Evolutionary conservation across 2,888 invertebrate genomes (phyloP).

Genomic region (Conops quadrifasciatus): DNA sequence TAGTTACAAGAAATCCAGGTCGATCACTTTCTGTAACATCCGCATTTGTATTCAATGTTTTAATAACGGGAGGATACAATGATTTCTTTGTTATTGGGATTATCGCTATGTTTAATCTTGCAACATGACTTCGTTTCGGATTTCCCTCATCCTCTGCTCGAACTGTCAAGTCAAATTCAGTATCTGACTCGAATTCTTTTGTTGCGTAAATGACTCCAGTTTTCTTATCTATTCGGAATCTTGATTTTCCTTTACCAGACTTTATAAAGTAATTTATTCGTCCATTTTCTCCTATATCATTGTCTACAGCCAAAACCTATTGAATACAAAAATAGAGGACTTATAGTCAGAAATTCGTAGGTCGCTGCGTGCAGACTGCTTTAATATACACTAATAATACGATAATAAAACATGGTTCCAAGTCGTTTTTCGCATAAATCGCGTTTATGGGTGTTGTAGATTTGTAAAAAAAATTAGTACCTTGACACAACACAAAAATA

Average conservation of each 20-base stretch:
- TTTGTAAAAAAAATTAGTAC: too few species aligned
- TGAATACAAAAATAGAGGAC: slow-evolving; percentile 36
- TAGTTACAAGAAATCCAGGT: slow-evolving; percentile 85
- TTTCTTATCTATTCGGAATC: slow-evolving; percentile 82
- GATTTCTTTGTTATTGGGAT: slow-evolving; percentile 70
- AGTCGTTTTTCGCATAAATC: too few species aligned
- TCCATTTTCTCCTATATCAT: slow-evolving; percentile 83
- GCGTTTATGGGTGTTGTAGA: too few species aligned
- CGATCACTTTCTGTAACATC: slow-evolving; percentile 85
- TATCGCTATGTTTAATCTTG: slow-evolving; percentile 77
- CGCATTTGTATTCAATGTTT: slow-evolving; percentile 73
- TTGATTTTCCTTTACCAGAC: slow-evolving; percentile 79
- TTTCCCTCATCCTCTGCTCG: slow-evolving; percentile 81
- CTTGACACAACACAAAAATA: too few species aligned
- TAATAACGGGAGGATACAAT: slow-evolving; percentile 71
- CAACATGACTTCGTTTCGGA: slow-evolving; percentile 77
- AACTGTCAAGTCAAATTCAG: slow-evolving; percentile 63
- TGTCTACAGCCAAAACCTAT: slow-evolving; percentile 76
- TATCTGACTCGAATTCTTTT: slow-evolving; percentile 74
- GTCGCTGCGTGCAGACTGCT: too few species aligned
- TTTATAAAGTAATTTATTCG: slow-evolving; percentile 83
- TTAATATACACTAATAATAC: too few species aligned
- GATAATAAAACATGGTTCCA: too few species aligned
- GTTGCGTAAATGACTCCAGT: slow-evolving; percentile 85
- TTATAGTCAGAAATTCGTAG: slow-evolving; percentile 36